phyloP scores from a whole-genome alignment of 2,797 vertebrate genomes.

The Babyrousa celebensis region DNA sequence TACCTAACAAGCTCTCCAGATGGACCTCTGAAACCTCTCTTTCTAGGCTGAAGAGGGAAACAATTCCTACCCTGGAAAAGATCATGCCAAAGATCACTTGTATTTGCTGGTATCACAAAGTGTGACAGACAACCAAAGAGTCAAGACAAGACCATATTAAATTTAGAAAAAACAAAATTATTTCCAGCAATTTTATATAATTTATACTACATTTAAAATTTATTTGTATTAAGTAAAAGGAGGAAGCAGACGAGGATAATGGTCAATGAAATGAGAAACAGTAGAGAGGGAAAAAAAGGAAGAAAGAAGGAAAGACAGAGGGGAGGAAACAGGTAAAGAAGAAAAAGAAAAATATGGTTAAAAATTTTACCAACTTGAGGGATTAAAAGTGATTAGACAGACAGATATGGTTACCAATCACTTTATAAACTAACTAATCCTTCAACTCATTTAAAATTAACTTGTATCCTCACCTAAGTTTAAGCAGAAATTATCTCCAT shows the following conservation, averaged over 20 bases:
- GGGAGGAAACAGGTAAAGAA: neutral
- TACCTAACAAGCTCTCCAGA: neutral
- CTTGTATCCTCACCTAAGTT: constrained; percentile 88
- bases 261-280: neutral
- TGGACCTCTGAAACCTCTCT: neutral
- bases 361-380: constrained; percentile 15
- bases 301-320: neutral
- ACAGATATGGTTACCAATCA: constrained; percentile 64
- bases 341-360: neutral
- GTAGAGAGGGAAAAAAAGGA: neutral
- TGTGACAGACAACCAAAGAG: neutral
- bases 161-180: constrained; percentile 14
- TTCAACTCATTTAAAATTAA: constrained; percentile 87
- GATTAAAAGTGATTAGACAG: constrained; percentile 69
- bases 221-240: neutral
- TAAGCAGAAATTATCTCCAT: constrained; percentile 89
- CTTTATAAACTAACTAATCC: constrained; percentile 69
- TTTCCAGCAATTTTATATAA: neutral
- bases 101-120: neutral
- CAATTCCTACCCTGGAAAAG: neutral
- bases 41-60: neutral
- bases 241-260: neutral
- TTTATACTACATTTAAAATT: neutral
- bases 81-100: neutral
- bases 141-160: neutral